Evolutionary conservation across 2,888 invertebrate genomes (phyloP).

Genomic region (Cantharis flavilabris): DNA sequence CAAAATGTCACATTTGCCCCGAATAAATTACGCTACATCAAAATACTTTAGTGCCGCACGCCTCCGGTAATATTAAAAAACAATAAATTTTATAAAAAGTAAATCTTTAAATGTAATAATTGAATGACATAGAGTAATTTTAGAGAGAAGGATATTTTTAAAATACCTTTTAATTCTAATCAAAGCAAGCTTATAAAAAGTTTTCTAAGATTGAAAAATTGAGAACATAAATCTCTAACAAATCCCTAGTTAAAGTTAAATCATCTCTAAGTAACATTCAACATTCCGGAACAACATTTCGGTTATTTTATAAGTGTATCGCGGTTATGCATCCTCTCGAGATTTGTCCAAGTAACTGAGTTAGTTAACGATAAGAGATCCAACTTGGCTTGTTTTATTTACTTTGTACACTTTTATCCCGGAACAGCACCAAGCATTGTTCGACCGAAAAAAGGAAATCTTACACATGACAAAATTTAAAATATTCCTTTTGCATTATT

Average conservation of each 20-base stretch:
- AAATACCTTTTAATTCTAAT: not conserved
- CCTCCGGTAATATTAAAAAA: too few species aligned
- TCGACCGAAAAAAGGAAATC: not conserved
- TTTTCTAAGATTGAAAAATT: not conserved
- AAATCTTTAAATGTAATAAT: too few species aligned
- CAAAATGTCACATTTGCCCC: too few species aligned
- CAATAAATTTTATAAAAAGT: too few species aligned
- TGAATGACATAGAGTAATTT: too few species aligned
- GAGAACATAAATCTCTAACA: conserved; percentile 15
- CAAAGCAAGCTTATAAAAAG: not conserved
- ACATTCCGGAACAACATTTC: conserved; percentile 26
- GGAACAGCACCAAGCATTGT: not conserved
- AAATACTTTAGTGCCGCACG: too few species aligned
- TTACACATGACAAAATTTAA: not conserved
- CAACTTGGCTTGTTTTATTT: conserved; percentile 34
- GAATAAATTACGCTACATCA: too few species aligned
- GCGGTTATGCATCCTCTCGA: conserved; percentile 32
- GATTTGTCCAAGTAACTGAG: conserved; percentile 31
- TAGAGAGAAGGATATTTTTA: too few species aligned
- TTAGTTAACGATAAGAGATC: conserved; percentile 33
- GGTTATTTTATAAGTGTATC: conserved; percentile 30
- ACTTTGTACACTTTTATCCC: conserved; percentile 24
- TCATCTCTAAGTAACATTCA: conserved; percentile 21
- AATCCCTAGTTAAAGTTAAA: conserved; percentile 21
- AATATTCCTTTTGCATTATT: not conserved